Base-by-base conservation (phyloP, 2,888 invertebrate species). In the Tenodera sinensis region DNA sequence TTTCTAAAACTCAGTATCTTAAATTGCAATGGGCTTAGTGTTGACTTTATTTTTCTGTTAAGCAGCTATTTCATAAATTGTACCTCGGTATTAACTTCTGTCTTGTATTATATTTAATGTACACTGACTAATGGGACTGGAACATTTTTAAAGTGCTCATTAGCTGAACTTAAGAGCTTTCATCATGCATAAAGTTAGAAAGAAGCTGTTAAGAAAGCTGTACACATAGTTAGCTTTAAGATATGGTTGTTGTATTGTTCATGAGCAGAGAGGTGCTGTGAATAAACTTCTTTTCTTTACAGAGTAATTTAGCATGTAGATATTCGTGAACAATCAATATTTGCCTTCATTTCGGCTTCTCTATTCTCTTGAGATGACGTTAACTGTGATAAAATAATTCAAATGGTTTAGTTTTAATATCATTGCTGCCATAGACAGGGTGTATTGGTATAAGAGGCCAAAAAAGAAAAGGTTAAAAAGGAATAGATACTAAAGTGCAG, bases 321-420 rank as follows among this genome's bases (percentile, higher is more conserved):
- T 82, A 42, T 87, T 87, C 87, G 27, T 87, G 87, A 42, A 87
- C 42, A 83, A 87, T 86, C 83, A 83, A 83, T 83, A 87, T 87
- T 71, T 83, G 87, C 87, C 87, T 87, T 87, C 34, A 87, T 87
- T 87, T 87, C 34, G 30, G 87, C 83, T 87, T 87, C 28, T 87
- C 87, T 87, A 14, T 87, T 83, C n/a, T 82, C 83, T 34, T 87
- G n/a, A 83, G 83, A 82, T 82, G 83, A 83, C 42, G 42, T 28
- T 87, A 87, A 87, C 83, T 87, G 87, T 87, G 87, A 87, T 87
- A 87, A 87, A 34, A 71, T 71, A 71, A 71, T 71, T 71, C 20
- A 71, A 34, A 87, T 87, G 87, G 28, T 87, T 87, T 87, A 87
- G 83, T 87, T 87, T 27, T 82, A n/a, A 71, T 71, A 71, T 71